Conservation (phyloP, 2,113 vertebrate genomes). For the Pipra filicauda region DNA sequence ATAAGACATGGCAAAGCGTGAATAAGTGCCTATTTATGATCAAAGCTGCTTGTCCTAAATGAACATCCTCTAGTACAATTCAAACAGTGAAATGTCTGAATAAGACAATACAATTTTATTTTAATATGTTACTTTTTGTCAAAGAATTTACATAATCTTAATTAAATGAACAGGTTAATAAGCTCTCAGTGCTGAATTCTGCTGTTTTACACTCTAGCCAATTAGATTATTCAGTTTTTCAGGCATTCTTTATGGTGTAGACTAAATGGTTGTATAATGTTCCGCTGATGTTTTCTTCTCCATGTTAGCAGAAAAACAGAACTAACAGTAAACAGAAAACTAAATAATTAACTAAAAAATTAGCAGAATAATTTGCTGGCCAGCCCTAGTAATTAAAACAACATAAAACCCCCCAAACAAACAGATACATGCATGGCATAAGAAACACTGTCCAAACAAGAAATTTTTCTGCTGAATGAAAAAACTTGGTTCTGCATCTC, state of each 20-base stretch:
- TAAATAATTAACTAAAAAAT: neutral
- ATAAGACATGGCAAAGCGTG: slow-evolving; percentile 33
- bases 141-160: slow-evolving; percentile 34
- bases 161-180: slow-evolving; percentile 38
- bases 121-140: slow-evolving; percentile 17
- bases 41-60: slow-evolving; percentile 45
- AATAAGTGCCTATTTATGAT: slow-evolving; percentile 50
- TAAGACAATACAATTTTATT: neutral
- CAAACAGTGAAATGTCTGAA: neutral
- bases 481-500: neutral
- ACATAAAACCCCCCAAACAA: neutral
- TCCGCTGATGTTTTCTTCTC: neutral
- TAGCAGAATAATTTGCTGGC: neutral
- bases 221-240: slow-evolving; percentile 28
- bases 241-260: neutral
- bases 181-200: neutral
- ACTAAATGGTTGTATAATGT: neutral
- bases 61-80: slow-evolving; percentile 12
- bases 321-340: neutral
- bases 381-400: neutral
- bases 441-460: neutral
- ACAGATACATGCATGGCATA: neutral
- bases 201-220: neutral
- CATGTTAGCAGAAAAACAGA: neutral
- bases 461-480: neutral